A percentile compares a stretch with the other conserved stretches of the same genome.
Evolutionary conservation across 1,140 invertebrate genomes (phyloP).

Genomic region (Drosophila chauvacae): DNA sequence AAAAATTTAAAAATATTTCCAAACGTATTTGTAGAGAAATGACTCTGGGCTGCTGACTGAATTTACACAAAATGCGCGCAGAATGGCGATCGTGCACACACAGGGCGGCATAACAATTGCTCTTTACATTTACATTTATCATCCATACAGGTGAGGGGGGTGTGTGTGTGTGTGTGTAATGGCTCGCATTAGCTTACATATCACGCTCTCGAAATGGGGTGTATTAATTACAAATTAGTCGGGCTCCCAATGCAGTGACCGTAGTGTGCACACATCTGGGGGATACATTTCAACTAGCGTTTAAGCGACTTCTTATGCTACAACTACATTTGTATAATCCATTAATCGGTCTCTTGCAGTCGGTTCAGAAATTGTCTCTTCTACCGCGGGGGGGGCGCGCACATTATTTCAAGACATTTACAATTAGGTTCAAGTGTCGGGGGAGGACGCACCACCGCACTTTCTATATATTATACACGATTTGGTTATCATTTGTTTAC

Average conservation of each 20-base stretch:
- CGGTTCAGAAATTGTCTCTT: conserved; percentile 40
- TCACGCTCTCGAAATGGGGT: conserved; percentile 62
- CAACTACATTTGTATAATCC: conserved; percentile 63
- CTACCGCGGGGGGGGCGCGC: conserved; percentile 41
- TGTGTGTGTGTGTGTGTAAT: conserved; percentile 33
- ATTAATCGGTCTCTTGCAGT: conserved; percentile 60
- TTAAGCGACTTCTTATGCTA: conserved; percentile 65
- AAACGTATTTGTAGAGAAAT: conserved; percentile 60
- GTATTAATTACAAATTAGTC: conserved; percentile 68
- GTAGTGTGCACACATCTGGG: conserved; percentile 22
- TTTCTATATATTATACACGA: conserved; percentile 71
- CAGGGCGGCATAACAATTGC: conserved; percentile 53
- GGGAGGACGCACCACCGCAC: conserved; percentile 37
- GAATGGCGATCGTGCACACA: conserved; percentile 34
- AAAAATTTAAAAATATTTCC: conserved; percentile 51
- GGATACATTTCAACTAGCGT: conserved; percentile 61
- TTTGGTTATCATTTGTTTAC: conserved; percentile 73
- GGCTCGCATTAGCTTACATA: conserved; percentile 62
- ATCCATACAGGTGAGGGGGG: conserved; percentile 23
- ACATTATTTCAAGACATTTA: conserved; percentile 63
- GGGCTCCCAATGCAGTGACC: conserved; percentile 52
- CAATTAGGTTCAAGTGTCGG: conserved; percentile 47
- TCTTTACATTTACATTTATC: conserved; percentile 60
- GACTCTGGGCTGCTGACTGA: conserved; percentile 58
- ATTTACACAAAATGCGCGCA: conserved; percentile 58